These are phyloP conservation scores for Platanista minor DNA, from an alignment of 2,113 vertebrate genomes.

Conservation along the genomic window DNA sequence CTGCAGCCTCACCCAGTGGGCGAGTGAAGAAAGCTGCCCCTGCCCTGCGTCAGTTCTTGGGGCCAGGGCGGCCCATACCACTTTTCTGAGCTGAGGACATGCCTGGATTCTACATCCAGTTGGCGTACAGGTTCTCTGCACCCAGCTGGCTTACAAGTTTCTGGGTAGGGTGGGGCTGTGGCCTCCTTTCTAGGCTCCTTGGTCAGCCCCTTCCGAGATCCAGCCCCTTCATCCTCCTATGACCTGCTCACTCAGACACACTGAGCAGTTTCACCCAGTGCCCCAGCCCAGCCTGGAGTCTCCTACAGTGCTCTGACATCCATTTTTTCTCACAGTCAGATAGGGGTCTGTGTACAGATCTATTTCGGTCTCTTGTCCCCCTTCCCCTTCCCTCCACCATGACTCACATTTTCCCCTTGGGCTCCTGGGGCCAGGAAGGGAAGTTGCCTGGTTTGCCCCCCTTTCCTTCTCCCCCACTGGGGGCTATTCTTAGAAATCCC, in stretches of 20 bases:
- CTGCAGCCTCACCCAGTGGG: not conserved
- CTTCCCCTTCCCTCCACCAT: constrained; percentile 70
- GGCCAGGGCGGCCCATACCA: not conserved
- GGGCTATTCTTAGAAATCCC: constrained; percentile 76
- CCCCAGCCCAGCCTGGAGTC: not conserved
- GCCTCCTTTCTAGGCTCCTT: not conserved
- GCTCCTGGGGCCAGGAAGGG: constrained; percentile 81
- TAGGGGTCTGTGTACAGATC: constrained; percentile 53
- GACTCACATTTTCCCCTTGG: constrained; percentile 75
- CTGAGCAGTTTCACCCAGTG: not conserved
- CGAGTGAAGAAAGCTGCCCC: not conserved
- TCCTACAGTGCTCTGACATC: not conserved
- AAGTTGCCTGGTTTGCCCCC: constrained; percentile 68
- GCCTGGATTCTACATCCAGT: too few species aligned
- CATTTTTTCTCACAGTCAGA: constrained; percentile 61
- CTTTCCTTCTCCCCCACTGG: constrained; percentile 62
- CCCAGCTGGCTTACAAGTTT: not conserved
- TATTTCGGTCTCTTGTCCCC: constrained; percentile 70
- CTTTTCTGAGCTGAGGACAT: not conserved
- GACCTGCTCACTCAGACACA: not conserved
- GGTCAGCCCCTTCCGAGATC: not conserved
- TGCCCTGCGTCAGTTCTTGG: not conserved
- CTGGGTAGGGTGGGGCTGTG: not conserved
- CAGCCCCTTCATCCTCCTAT: not conserved
- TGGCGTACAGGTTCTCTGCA: too few species aligned